Base-by-base conservation (phyloP, 1,140 invertebrate genomes). In the Popillia japonica region DNA sequence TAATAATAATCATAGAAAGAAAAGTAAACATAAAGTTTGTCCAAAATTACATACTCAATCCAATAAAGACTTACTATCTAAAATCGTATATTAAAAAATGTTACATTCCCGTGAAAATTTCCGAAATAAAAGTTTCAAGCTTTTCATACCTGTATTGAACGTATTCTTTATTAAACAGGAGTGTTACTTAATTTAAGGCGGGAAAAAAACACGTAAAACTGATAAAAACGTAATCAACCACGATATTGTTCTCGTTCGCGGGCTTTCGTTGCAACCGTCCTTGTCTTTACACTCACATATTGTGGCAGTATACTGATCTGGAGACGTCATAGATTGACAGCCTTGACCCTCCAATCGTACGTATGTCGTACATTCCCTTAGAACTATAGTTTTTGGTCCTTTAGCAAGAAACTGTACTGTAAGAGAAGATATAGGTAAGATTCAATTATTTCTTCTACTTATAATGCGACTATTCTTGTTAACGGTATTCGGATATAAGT, bases 161-260 rank as follows among this genome's bases (percentile, higher is more conserved):
- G 9, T 27, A 68, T 68, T 68, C 22, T 68, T 10, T 68, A n/a
- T 68, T 68, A 34, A 68, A 68, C 22, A 68, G 22, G 22, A 68
- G 22, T 22, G 61, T 22, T 68, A 68, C 61, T 68, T 68, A 68
- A 68, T 68, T 68, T 68, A 68, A 34, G 61, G 22, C 22, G 61
- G 44, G 20, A 68, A 10, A 68, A 68, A 68, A 14, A 14, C 22
- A 68, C 20, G 17, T 68, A 68, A 22, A 6, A 68, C 6, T 68
- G 22, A 27, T 68, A 27, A 27, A 27, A 68, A 23, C 61, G 61
- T 27, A 68, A 27, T 68, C 20, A 68, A 68, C 61, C 61, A 68
- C 61, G 61, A 68, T 23, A 27, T 22, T 9, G 22, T 68, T 20
- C 27, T 68, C 4, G 61, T 34, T 68, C 61, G 61, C 61, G 61